Base-by-base conservation (phyloP, 1,140 invertebrate genomes). In the Diachasmimorpha longicaudata region DNA sequence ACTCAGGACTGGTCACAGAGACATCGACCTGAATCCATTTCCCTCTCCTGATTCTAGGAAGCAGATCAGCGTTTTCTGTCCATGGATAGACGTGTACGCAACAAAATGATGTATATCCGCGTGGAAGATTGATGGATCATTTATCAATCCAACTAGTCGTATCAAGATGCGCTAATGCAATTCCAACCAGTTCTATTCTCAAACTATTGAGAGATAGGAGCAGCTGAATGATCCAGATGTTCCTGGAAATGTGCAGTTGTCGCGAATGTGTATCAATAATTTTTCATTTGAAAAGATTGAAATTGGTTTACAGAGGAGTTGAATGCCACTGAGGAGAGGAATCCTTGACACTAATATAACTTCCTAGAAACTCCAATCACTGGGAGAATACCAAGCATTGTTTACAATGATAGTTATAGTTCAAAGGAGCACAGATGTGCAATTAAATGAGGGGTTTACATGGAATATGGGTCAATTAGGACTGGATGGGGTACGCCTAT, bases 341-440 rank as follows among this genome's bases (percentile, higher is more conserved):
- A 46, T 44, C 66, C 58, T 46, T 44, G 72, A 44, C 58, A 74
- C 58, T 74, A 74, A 74, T 74, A 63, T 39, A 74, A 74, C 58
- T 66, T 74, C 72, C n/a, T n/a, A 74, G 58, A 74, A 66, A 67
- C 25, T 11, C 44, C 71, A 73, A 73, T 66, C 72, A 67, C 25
- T 42, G 36, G 11, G 21, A 9, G 25, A 25, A 25, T 31, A 68
- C 4, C n/a, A 0, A 8, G 66, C 66, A 68, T 68, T 68, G 31
- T 68, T 68, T 66, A 14, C 2, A 6, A 66, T 13, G 23, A 25
- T 66, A 66, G 1, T 66, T 66, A 14, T 14, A 55, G 48, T 66
- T 66, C 23, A 25, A 25, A 66, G 14, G 25, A 66, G 36, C 16
- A 66, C 25, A 31, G 25, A 66, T 66, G 25, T 66, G 58, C 25